Evolutionary conservation across 2,113 vertebrate genomes (phyloP), one percentile per base, ranked within the genome.

Genomic region (Uropsilus gracilis): DNA sequence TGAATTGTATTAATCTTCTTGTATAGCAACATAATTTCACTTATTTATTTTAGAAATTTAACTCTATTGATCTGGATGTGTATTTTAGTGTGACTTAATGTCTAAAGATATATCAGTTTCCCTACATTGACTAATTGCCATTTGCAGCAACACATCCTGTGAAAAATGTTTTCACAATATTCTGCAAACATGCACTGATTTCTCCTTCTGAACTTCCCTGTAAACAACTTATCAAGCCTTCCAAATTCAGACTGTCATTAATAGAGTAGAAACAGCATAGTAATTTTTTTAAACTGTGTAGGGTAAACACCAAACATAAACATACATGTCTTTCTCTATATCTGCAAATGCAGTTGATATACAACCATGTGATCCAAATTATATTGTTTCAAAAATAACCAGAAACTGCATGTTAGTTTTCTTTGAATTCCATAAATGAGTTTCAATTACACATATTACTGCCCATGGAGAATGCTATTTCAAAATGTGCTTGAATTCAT

Each of bases 171-270:
- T 97, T 96, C 96, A 94, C 93, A 97, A 89, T 95, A 91, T 97
- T 97, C 95, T 91, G 81, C 84, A 97, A 96, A 94, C 96, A 95
- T 89, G 32, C 20, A 72, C 89, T 96, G 95, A 97, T 97, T 97
- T 97, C 84, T 96, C 89, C 89, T 83, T 96, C 89, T 97, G 80
- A 97, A 97, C 71, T 96, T 96, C 94, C 95, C 93, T 93, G 96
- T 97, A 97, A 97, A 97, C 96, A 97, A 87, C 95, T 96, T 97
- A 97, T 97, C 95, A 97, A 97, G 95, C n/a, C 72, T 97, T 97
- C 94, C 71, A 93, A 96, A 96, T 97, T 94, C 97, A 97, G 95
- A 84, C 84, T 97, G 94, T 94, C 97, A 97, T 97, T 97, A 97
- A 97, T 97, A 96, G 66, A 84, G 66, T 82, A 83, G 42, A 95